Percentiles rank a stretch among this genome's conserved stretches.
phyloP scores from a whole-genome alignment of 2,888 invertebrate species.

The Mesorhabditis sp. region DNA sequence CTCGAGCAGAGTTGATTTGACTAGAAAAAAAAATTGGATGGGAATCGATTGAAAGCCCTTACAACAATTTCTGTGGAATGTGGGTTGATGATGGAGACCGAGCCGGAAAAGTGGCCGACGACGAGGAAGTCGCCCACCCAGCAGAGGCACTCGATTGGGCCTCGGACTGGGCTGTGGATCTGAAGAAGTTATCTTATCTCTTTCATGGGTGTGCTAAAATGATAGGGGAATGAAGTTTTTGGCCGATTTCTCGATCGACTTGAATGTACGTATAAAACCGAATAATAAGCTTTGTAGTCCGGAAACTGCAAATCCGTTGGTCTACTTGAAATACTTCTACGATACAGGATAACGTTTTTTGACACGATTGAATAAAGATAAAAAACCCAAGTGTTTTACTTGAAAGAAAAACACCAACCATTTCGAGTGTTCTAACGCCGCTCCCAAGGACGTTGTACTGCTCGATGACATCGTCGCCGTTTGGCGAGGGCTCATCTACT shows the following conservation, averaged over 20 bases:
- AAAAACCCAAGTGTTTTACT: not conserved
- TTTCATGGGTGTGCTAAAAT: not conserved
- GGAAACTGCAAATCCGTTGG: too few species aligned
- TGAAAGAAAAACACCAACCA: conserved; percentile 9
- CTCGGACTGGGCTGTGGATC: conserved; percentile 16
- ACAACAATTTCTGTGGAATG: conserved; percentile 5
- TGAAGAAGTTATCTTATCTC: conserved; percentile 4
- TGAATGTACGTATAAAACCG: too few species aligned
- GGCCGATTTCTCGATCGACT: too few species aligned
- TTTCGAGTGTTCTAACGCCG: conserved; percentile 25
- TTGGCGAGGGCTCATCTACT: conserved; percentile 4
- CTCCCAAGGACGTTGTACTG: conserved; percentile 29
- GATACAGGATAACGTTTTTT: too few species aligned
- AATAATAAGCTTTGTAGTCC: too few species aligned
- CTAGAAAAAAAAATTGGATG: conserved; percentile 20
- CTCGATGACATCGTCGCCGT: conserved; percentile 27
- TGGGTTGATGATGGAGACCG: conserved; percentile 26
- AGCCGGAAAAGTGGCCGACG: conserved; percentile 19
- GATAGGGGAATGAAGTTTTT: too few species aligned
- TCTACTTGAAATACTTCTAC: too few species aligned
- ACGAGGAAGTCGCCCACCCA: conserved; percentile 17
- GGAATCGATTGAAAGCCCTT: not conserved
- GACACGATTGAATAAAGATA: not conserved
- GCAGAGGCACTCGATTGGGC: conserved; percentile 15
- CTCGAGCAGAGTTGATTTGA: conserved; percentile 43